phyloP scores from a whole-genome alignment of 1,140 invertebrate genomes.

The Sesamia nonagrioides region DNA sequence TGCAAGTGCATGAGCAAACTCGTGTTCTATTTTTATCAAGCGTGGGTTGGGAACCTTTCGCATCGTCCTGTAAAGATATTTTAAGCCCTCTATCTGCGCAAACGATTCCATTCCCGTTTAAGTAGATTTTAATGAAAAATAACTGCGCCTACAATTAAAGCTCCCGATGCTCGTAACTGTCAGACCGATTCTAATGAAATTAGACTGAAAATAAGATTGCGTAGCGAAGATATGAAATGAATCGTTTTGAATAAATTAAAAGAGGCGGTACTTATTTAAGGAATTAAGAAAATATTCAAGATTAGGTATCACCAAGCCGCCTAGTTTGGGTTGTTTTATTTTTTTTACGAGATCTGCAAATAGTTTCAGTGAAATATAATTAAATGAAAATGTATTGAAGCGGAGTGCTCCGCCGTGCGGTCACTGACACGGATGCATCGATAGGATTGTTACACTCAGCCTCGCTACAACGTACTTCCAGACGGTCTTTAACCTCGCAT shows the following conservation, averaged over 20 bases:
- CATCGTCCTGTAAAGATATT: not conserved
- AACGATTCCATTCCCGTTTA: constrained; percentile 13
- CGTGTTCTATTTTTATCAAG: not conserved
- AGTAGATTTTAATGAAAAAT: constrained; percentile 41
- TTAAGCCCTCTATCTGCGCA: constrained; percentile 1
- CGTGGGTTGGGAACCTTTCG: not conserved
- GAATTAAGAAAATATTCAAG: not conserved
- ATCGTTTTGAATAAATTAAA: constrained; percentile 14
- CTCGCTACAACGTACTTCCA: constrained; percentile 1
- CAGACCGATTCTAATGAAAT: constrained; percentile 43
- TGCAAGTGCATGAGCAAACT: not conserved
- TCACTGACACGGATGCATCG: constrained; percentile 48
- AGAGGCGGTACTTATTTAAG: not conserved
- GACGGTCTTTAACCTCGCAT: constrained; percentile 44
- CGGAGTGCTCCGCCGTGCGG: constrained; percentile 4
- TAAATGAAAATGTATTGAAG: constrained; percentile 16
- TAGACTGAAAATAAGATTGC: constrained; percentile 22
- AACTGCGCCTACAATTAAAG: constrained; percentile 38
- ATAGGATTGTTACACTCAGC: constrained; percentile 42
- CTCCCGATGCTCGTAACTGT: constrained; percentile 38
- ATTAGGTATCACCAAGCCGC: not conserved
- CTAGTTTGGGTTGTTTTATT: not conserved
- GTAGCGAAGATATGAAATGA: constrained; percentile 25
- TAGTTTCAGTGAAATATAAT: constrained; percentile 5
- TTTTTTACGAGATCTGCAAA: constrained; percentile 1